phyloP scores from a whole-genome alignment of 2,797 vertebrate genomes.

The Nasua narica region DNA sequence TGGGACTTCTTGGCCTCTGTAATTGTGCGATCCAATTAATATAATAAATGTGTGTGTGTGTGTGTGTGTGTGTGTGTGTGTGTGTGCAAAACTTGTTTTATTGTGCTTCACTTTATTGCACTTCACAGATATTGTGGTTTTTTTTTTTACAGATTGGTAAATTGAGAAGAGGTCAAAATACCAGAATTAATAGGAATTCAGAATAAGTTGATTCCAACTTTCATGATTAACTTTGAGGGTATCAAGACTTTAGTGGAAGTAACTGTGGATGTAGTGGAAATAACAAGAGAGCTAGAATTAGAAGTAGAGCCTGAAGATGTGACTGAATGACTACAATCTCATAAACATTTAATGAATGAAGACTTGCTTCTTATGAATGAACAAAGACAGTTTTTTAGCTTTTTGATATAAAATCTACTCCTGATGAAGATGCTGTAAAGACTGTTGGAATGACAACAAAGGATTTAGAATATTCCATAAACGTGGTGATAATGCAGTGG shows the following conservation, averaged over 20 bases:
- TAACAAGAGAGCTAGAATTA: background rate
- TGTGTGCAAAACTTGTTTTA: background rate
- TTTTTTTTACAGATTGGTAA: background rate
- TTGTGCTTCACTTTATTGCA: background rate
- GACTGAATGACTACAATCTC: background rate
- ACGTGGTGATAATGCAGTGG: background rate
- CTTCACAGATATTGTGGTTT: background rate
- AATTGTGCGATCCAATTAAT: background rate
- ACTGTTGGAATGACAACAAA: background rate
- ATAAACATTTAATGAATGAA: background rate
- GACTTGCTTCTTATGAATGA: background rate
- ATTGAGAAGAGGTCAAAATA: background rate
- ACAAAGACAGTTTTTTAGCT: background rate
- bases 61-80: too few species aligned
- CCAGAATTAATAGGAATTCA: background rate
- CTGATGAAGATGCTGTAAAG: background rate
- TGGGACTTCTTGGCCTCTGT: background rate
- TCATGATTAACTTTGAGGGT: background rate
- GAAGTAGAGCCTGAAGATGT: background rate
- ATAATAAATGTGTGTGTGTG: too few species aligned
- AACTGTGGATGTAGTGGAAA: background rate
- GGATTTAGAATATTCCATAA: background rate
- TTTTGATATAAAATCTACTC: background rate
- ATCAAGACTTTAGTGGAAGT: background rate
- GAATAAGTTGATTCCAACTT: background rate